Percentiles rank a stretch among this genome's conserved stretches.
Conservation (phyloP, 2,113 vertebrate genomes). For the Apodemus speciosus region DNA sequence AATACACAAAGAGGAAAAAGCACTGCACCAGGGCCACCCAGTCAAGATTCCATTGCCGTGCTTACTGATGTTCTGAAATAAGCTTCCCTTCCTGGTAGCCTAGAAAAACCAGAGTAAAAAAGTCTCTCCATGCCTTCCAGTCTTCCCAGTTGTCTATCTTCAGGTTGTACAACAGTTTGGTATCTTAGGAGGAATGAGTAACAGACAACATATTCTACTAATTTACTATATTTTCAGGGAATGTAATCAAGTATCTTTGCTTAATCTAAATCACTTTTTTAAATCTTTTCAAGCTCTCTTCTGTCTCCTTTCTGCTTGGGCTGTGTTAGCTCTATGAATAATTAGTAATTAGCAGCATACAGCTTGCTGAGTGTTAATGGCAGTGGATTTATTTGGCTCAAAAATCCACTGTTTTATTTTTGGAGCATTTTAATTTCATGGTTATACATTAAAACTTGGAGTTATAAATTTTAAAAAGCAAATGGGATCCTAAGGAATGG, state of each 20-base stretch:
- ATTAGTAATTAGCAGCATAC: constrained; percentile 64
- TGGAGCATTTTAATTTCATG: constrained; percentile 53
- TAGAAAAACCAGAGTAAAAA: background rate
- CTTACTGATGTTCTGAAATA: background rate
- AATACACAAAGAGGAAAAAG: background rate
- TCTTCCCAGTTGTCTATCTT: background rate
- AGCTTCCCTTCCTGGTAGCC: background rate
- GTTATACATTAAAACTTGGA: constrained; percentile 63
- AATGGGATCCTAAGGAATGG: too few relatives aligned
- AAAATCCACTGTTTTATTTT: constrained; percentile 64
- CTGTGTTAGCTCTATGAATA: constrained; percentile 55
- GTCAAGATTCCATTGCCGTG: background rate
- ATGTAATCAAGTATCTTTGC: background rate
- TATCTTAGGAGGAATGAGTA: background rate
- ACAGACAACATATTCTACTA: background rate
- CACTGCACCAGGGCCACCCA: background rate
- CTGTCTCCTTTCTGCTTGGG: background rate
- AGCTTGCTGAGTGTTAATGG: constrained; percentile 39
- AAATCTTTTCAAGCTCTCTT: background rate
- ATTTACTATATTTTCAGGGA: background rate
- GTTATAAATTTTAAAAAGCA: constrained; percentile 55
- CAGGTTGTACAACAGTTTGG: background rate
- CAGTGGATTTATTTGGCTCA: constrained; percentile 50
- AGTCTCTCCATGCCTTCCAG: background rate
- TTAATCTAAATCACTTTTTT: background rate